phyloP scores from a whole-genome alignment of 2,797 vertebrate species.

The Rallus crepitans region DNA sequence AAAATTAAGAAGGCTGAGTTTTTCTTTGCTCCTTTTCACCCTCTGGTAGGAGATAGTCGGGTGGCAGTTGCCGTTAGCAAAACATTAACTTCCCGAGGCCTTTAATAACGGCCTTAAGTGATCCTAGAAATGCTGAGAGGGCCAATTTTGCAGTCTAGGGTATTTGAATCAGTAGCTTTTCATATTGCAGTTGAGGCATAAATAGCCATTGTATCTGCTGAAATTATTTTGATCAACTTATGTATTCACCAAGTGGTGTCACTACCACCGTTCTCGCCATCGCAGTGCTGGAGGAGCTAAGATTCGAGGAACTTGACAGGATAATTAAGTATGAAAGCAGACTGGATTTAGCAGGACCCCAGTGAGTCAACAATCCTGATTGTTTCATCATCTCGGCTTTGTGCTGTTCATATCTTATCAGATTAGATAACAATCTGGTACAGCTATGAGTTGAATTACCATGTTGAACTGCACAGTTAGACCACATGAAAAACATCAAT shows the following conservation, averaged over 20 bases:
- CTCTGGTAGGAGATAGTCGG: not conserved
- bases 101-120: conserved; percentile 46
- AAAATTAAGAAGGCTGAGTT: not conserved
- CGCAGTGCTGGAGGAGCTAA: conserved; percentile 46
- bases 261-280: conserved; percentile 32
- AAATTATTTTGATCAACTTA: conserved; percentile 68
- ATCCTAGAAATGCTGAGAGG: conserved; percentile 25
- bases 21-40: not conserved
- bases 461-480: conserved; percentile 67
- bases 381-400: conserved; percentile 76
- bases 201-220: conserved; percentile 51
- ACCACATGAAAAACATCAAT: conserved; percentile 69
- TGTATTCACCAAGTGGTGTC: conserved; percentile 66
- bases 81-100: conserved; percentile 24
- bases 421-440: conserved; percentile 76
- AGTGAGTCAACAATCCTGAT: conserved; percentile 76
- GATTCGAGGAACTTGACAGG: conserved; percentile 70
- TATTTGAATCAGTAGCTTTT: conserved; percentile 63
- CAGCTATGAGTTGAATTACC: conserved; percentile 66
- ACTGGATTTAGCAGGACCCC: conserved; percentile 74
- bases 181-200: conserved; percentile 8
- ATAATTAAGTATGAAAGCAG: conserved; percentile 79
- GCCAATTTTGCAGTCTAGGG: conserved; percentile 43
- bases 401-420: conserved; percentile 73
- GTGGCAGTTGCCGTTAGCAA: conserved; percentile 7